These are phyloP conservation scores for Diarsia rubi DNA, from an alignment of 2,888 invertebrate genomes.

Conservation along the genomic window DNA sequence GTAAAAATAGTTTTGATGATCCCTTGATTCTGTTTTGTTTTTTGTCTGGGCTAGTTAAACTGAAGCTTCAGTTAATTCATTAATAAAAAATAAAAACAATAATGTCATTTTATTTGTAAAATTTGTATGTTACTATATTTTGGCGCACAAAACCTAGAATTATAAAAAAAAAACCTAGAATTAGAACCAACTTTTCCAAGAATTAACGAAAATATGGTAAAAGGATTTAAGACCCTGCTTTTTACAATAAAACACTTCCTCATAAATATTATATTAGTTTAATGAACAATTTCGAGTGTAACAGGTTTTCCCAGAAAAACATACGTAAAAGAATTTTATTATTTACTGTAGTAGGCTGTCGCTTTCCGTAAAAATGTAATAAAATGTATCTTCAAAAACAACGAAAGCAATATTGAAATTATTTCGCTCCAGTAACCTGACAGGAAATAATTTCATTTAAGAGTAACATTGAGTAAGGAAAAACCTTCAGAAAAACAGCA, in stretches of 20 bases:
- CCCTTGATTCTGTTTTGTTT: background rate
- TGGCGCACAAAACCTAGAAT: too few species aligned
- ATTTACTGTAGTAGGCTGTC: background rate
- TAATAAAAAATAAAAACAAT: too few species aligned
- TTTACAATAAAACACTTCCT: too few species aligned
- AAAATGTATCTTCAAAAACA: constrained; percentile 20
- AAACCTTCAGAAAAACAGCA: constrained; percentile 11
- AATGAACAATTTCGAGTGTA: background rate
- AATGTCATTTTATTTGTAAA: background rate
- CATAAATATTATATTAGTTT: too few species aligned
- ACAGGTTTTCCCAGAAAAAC: background rate
- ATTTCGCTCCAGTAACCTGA: constrained; percentile 5
- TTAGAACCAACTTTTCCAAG: too few species aligned
- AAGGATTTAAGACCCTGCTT: too few species aligned
- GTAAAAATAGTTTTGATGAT: background rate
- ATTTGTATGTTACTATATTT: too few species aligned
- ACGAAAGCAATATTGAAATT: constrained; percentile 16
- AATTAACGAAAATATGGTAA: background rate
- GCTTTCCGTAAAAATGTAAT: constrained; percentile 6
- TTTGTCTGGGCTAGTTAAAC: background rate
- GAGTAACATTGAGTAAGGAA: constrained; percentile 25
- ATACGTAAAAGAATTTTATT: background rate
- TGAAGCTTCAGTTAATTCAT: background rate
- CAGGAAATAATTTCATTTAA: constrained; percentile 26
- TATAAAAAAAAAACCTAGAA: too few species aligned